Evolutionary conservation across 2,113 vertebrate species (phyloP).

Genomic region (Hyaena hyaena): DNA sequence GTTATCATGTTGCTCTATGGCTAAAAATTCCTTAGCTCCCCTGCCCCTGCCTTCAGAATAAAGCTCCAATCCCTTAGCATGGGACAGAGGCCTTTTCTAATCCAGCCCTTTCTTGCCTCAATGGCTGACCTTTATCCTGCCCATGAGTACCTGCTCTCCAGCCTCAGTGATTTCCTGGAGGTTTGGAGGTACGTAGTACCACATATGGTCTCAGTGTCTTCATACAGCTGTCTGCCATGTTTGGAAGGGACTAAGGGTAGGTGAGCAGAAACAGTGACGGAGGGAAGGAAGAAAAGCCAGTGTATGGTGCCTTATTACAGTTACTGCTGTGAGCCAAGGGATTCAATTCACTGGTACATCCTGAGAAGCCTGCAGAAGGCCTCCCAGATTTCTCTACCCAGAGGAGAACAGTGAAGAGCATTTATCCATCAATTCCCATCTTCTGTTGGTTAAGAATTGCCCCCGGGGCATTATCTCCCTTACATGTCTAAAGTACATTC

Average conservation of each 20-base stretch:
- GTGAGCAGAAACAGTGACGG: neutral
- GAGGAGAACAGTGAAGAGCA: neutral
- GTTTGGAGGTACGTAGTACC: too few relatives aligned
- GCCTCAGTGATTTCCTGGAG: neutral
- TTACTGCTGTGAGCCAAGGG: neutral
- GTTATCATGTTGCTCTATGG: neutral
- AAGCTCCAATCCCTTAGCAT: neutral
- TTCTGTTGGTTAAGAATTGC: neutral
- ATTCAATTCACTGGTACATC: neutral
- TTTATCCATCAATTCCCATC: neutral
- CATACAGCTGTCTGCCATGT: neutral
- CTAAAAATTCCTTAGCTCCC: neutral
- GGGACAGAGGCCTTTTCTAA: neutral
- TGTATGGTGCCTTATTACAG: rapidly evolving
- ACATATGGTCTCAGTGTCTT: neutral
- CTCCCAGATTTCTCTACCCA: neutral
- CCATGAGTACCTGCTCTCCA: neutral
- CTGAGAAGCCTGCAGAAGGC: neutral
- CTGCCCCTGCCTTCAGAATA: neutral
- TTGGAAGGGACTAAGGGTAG: neutral
- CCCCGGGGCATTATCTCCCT: neutral
- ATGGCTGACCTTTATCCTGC: neutral
- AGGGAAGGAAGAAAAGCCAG: neutral
- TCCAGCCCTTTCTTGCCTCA: neutral
- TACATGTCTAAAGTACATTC: neutral